Conservation (phyloP, 2,113 vertebrate genomes). For the Labeo catla region DNA sequence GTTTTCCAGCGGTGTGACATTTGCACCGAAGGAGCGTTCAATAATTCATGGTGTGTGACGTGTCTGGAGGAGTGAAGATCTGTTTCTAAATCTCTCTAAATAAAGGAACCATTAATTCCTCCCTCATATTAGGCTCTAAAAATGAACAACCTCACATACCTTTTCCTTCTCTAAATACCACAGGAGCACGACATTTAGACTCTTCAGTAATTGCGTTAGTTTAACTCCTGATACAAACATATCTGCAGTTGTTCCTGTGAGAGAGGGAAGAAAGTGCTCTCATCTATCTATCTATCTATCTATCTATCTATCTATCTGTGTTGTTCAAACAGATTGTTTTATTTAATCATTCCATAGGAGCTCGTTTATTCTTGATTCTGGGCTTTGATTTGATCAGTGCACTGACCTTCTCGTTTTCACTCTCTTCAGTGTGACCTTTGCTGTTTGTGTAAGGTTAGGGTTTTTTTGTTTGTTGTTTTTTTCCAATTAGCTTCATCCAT, state of each 20-base stretch:
- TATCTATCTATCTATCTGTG: not conserved
- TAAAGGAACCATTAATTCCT: constrained; percentile 74
- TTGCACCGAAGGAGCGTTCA: constrained; percentile 77
- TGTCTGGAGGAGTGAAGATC: constrained; percentile 54
- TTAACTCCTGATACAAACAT: constrained; percentile 52
- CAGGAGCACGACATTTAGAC: constrained; percentile 61
- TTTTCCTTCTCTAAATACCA: constrained; percentile 69
- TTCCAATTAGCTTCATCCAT: not conserved
- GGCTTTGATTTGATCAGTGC: not conserved
- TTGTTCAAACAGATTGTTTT: not conserved
- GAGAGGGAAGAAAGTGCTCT: constrained; percentile 33
- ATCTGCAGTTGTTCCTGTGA: constrained; percentile 65
- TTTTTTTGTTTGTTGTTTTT: not conserved
- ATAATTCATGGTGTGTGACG: constrained; percentile 74
- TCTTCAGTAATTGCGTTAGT: constrained; percentile 65
- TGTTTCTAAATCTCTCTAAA: constrained; percentile 72
- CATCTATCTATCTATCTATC: not conserved
- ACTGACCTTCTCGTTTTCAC: not conserved
- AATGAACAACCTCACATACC: constrained; percentile 70
- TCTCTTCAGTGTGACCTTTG: not conserved
- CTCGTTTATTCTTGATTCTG: not conserved
- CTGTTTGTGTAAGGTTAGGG: constrained; percentile 4
- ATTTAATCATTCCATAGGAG: not conserved
- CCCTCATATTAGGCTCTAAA: constrained; percentile 69
- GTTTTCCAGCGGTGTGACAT: constrained; percentile 78